These are phyloP conservation scores for Apogon hyalosoma DNA, from an alignment of 2,797 vertebrate species.

Conservation along the genomic window DNA sequence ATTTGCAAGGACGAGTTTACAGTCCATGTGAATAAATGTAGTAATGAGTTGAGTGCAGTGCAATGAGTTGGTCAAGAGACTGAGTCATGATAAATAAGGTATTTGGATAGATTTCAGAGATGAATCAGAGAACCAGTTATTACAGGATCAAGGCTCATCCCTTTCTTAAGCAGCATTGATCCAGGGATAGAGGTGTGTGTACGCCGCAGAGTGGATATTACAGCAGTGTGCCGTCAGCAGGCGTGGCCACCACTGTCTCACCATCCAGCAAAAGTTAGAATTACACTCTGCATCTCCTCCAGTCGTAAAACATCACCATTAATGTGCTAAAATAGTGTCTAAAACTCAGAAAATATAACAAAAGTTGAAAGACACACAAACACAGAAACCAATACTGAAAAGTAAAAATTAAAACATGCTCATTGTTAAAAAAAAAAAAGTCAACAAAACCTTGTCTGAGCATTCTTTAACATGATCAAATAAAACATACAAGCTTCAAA, in stretches of 20 bases:
- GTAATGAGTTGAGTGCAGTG: conserved; percentile 8
- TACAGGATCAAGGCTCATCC: conserved; percentile 60
- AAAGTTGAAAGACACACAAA: too few species aligned
- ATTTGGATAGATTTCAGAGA: conserved; percentile 23
- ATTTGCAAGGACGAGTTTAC: too few species aligned
- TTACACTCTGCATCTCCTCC: conserved; percentile 27
- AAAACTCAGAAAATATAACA: not conserved
- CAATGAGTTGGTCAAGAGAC: conserved; percentile 14
- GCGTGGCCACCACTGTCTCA: conserved; percentile 29
- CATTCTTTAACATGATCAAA: not conserved
- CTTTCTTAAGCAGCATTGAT: conserved; percentile 60
- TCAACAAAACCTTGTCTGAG: not conserved
- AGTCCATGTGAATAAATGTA: too few species aligned
- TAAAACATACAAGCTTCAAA: not conserved
- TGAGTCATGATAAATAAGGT: conserved; percentile 51
- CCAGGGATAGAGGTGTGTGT: conserved; percentile 45
- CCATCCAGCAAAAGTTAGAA: conserved; percentile 22
- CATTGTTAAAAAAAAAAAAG: too few species aligned
- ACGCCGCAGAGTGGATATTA: conserved; percentile 54
- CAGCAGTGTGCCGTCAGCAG: conserved; percentile 43
- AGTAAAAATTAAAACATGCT: too few species aligned
- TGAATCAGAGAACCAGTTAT: conserved; percentile 49
- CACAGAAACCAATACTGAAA: too few species aligned
- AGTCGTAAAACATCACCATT: not conserved
- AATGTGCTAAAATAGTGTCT: not conserved